These are phyloP conservation scores for Encarsia formosa DNA, from an alignment of 2,888 invertebrate species.

Conservation along the genomic window DNA sequence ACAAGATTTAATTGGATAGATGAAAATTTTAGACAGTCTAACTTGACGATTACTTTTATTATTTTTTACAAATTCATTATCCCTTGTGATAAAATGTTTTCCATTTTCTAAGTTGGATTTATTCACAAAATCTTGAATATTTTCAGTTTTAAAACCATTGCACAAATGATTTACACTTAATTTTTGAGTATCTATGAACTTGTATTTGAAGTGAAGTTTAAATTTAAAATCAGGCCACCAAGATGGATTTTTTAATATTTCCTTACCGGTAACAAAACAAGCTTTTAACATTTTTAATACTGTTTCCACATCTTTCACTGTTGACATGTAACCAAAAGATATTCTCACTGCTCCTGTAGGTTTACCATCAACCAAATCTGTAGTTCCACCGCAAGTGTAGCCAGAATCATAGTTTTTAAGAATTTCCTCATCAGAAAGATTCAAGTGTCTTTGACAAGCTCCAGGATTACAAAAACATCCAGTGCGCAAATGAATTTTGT, in stretches of 20 bases:
- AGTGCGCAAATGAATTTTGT: conserved; percentile 81
- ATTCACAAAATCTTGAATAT: not conserved
- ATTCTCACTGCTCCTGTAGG: conserved; percentile 91
- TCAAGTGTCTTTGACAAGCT: conserved; percentile 79
- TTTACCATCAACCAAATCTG: conserved; percentile 76
- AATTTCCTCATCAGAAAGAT: conserved; percentile 65
- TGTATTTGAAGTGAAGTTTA: conserved; percentile 8
- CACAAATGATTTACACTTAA: not conserved
- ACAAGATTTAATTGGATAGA: conserved; percentile 92
- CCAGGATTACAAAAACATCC: conserved; percentile 98
- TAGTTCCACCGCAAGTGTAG: conserved; percentile 86
- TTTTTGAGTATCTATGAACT: not conserved
- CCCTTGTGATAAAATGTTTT: not conserved
- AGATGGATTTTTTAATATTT: conserved; percentile 44
- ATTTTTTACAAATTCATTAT: not conserved
- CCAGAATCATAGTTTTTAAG: conserved; percentile 78
- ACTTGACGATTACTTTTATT: not conserved
- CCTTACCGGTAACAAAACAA: conserved; percentile 65
- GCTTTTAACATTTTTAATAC: conserved; percentile 70
- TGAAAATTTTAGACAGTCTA: conserved; percentile 52
- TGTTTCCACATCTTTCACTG: conserved; percentile 65
- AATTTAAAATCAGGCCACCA: conserved; percentile 36
- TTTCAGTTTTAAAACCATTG: conserved; percentile 7
- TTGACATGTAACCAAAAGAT: conserved; percentile 91
- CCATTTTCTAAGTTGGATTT: not conserved